Evolutionary conservation across 1,140 invertebrate genomes (phyloP).

Genomic region (Cherax destructor): DNA sequence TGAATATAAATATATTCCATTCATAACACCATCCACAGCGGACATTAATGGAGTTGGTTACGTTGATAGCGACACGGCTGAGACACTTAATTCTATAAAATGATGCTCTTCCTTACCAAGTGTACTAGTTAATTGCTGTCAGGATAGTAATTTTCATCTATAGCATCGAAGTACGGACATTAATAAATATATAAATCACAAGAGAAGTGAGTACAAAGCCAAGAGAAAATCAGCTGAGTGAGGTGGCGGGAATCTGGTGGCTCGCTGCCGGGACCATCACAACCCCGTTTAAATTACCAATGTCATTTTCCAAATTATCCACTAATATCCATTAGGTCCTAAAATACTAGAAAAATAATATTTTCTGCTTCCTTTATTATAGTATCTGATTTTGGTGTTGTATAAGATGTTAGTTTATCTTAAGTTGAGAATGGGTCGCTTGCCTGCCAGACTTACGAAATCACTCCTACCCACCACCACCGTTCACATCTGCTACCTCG

Average conservation of each 20-base stretch:
- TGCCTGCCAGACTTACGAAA: too few species aligned
- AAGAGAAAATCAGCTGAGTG: conserved; percentile 4
- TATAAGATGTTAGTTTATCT: neutral
- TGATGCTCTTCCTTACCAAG: too few species aligned
- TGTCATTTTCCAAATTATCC: neutral
- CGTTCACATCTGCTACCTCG: too few species aligned
- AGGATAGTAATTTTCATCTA: neutral
- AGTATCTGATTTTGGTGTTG: neutral
- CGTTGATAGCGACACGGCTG: neutral
- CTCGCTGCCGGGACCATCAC: neutral
- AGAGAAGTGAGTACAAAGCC: neutral
- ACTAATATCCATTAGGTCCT: neutral
- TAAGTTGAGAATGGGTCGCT: neutral
- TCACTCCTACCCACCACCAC: too few species aligned
- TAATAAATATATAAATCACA: neutral
- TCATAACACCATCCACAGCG: neutral
- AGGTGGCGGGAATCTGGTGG: neutral
- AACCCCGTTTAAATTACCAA: neutral
- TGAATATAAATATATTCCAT: neutral
- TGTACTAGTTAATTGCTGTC: neutral
- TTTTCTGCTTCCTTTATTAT: neutral
- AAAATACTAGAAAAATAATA: neutral
- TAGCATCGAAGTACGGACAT: neutral
- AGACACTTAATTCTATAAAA: neutral
- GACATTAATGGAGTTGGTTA: neutral